Base-by-base conservation (phyloP, 2,797 vertebrate genomes). In the Corythornis leucogaster region DNA sequence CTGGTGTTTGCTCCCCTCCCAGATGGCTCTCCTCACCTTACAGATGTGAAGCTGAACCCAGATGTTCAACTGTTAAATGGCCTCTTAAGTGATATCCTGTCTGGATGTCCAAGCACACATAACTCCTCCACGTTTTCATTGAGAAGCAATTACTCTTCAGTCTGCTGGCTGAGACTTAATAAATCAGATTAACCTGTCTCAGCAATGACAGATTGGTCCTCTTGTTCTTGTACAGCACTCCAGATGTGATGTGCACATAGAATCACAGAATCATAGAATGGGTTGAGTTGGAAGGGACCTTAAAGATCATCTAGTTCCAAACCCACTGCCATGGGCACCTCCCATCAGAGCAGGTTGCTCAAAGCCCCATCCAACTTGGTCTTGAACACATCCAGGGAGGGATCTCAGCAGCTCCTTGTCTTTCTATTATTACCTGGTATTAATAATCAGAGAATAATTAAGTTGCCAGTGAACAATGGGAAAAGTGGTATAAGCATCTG, bases 151-250 rank as follows among this genome's bases (percentile, higher is more conserved):
- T 69, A 57, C 17, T 92, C 70, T 74, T 70, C 70, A 35, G 15
- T 8, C 75, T 79, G 51, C 48, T 33, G 43, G 35, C 21, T 22
- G 70, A 73, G 78, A 58, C 67, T 62, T 79, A 90, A 79, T 86
- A 79, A 81, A 93, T 76, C 59, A 73, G 80, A 86, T 84, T 86
- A 90, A 92, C 46, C 42, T 92, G 75, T 81, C 78, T 51, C 55
- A 79, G 62, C 5, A 0, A 1, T 86, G 88, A 94, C 19, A 58
- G 69, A 95, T 87, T 40, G 42, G 31, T 50, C 38, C 51, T 90
- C n/a, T 22, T 0, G 0, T 22, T 81, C 42, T n/a, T n/a, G 19
- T 26, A 35, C 42, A 53, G 19, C 2, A 8, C 30, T 55, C 35
- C 28, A 20, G 61, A 67, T 80, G 61, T 30, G 46, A 86, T 8